Conservation (phyloP, 2,888 invertebrate genomes). For the Philaethria dido region DNA sequence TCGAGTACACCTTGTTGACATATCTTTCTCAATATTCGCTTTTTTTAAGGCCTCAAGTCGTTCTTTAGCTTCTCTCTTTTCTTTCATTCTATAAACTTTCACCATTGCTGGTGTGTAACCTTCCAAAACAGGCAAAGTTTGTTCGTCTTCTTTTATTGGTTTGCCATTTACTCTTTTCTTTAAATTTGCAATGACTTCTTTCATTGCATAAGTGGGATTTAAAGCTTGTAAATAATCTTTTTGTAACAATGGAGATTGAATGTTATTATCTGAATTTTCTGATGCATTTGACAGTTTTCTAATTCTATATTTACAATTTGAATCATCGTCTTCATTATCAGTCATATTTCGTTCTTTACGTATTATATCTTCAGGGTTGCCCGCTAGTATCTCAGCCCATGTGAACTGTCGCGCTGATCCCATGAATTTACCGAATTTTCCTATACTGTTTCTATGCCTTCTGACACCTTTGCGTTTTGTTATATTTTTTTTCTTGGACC, state of each 20-base stretch:
- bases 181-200: constrained; percentile 85
- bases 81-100: constrained; percentile 74
- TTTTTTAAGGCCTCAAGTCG: constrained; percentile 60
- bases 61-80: constrained; percentile 73
- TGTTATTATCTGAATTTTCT: constrained; percentile 63
- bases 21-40: constrained; percentile 50
- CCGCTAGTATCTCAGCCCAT: constrained; percentile 87
- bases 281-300: constrained; percentile 72
- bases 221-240: constrained; percentile 76
- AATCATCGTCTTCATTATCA: constrained; percentile 63
- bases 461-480: constrained; percentile 74
- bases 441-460: constrained; percentile 72
- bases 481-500: constrained; percentile 82
- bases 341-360: constrained; percentile 72
- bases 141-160: constrained; percentile 59
- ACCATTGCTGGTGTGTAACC: constrained; percentile 85
- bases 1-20: constrained; percentile 55
- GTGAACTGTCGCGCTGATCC: constrained; percentile 83
- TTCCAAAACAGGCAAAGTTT: constrained; percentile 53
- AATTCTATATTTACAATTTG: constrained; percentile 73
- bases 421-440: constrained; percentile 80
- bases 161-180: constrained; percentile 79
- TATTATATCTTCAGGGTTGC: constrained; percentile 86
- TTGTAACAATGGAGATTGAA: constrained; percentile 66
- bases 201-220: constrained; percentile 89